phyloP scores from a whole-genome alignment of 2,888 invertebrate species.

The Tenthredo scrophulariae region DNA sequence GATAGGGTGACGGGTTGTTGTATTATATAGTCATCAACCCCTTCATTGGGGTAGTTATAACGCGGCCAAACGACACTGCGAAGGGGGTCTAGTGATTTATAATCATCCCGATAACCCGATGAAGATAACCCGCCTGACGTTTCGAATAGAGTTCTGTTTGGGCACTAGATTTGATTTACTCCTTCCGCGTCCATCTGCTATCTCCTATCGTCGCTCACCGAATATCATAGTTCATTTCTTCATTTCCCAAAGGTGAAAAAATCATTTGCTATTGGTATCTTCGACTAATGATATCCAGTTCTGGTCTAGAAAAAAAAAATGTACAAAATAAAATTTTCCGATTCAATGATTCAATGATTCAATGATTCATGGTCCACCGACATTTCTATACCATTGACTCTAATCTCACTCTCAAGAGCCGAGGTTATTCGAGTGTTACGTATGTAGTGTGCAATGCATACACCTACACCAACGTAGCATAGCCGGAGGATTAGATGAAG shows the following conservation, averaged over 20 bases:
- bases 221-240: neutral
- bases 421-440: neutral
- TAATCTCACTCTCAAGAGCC: conserved; percentile 6
- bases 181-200: conserved; percentile 48
- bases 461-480: neutral
- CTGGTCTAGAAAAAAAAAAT: neutral
- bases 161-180: conserved; percentile 55
- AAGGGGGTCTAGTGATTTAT: conserved; percentile 71
- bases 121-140: conserved; percentile 69
- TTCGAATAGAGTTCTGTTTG: conserved; percentile 63
- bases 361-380: neutral
- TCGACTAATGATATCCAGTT: neutral
- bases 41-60: conserved; percentile 70
- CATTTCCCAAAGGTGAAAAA: no score
- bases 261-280: neutral
- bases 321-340: neutral
- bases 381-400: conserved; percentile 29
- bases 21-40: conserved; percentile 73
- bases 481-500: conserved; percentile 50
- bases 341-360: neutral
- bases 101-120: conserved; percentile 72
- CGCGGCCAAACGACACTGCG: conserved; percentile 58
- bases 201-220: neutral
- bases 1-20: conserved; percentile 66
- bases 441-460: neutral